Evolutionary conservation across 2,888 invertebrate species (phyloP).

Genomic region (Andricus curvator): DNA sequence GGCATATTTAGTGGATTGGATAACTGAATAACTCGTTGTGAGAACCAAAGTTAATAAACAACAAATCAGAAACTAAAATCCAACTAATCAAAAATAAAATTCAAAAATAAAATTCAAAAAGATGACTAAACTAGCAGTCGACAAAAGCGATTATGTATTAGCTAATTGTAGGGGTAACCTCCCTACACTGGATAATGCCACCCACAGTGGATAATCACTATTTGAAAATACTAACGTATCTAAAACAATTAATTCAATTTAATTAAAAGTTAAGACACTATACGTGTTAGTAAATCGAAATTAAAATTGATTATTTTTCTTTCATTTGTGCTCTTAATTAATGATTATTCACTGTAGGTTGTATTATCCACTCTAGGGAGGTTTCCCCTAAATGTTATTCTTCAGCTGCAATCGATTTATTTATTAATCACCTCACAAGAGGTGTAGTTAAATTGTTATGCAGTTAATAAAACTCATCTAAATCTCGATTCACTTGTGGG

Average conservation of each 20-base stretch:
- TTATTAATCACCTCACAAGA: slow-evolving; percentile 43
- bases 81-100: slow-evolving; percentile 36
- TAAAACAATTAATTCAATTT: too few relatives aligned
- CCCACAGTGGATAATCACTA: too few relatives aligned
- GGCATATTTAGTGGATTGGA: slow-evolving; percentile 2
- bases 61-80: background rate
- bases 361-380: too few relatives aligned
- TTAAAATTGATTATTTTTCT: too few relatives aligned
- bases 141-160: slow-evolving; percentile 40
- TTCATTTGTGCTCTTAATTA: too few relatives aligned
- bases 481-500: slow-evolving; percentile 14
- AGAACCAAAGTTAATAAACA: slow-evolving; percentile 8
- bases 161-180: background rate
- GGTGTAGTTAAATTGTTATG: slow-evolving; percentile 56
- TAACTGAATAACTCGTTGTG: background rate
- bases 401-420: slow-evolving; percentile 21
- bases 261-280: too few relatives aligned
- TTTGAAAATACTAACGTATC: too few relatives aligned
- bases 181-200: too few relatives aligned
- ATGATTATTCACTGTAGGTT: too few relatives aligned
- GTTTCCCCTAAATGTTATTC: background rate
- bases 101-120: slow-evolving; percentile 38
- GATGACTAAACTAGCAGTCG: slow-evolving; percentile 11
- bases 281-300: too few relatives aligned
- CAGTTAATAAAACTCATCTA: slow-evolving; percentile 43